Evolutionary conservation across 2,113 vertebrate species (phyloP).

Genomic region (Grallaria varia): DNA sequence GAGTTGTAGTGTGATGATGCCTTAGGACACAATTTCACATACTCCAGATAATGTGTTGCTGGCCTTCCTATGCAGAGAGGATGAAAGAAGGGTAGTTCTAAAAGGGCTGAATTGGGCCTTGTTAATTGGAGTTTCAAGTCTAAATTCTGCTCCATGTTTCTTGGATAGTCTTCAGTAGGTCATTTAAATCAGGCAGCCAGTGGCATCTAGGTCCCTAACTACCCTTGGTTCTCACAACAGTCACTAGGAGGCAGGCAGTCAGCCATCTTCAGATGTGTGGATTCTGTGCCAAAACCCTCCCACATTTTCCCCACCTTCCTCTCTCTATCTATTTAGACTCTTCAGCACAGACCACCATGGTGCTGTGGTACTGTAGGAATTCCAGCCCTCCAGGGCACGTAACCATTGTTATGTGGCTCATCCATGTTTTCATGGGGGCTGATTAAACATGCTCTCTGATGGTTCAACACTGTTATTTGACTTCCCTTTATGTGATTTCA

Average conservation of each 20-base stretch:
- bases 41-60: not conserved
- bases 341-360: not conserved
- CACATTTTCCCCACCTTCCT: not conserved
- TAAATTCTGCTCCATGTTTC: not conserved
- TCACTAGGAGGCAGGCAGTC: not conserved
- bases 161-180: not conserved
- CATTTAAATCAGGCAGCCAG: not conserved
- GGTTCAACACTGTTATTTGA: not conserved
- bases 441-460: not conserved
- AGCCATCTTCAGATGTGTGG: not conserved
- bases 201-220: not conserved
- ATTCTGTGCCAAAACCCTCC: not conserved
- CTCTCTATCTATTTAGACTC: not conserved
- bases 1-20: not conserved
- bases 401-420: not conserved
- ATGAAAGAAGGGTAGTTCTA: not conserved
- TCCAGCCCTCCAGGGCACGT: not conserved
- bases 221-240: not conserved
- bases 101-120: not conserved
- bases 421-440: accelerated
- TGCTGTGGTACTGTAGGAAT: not conserved
- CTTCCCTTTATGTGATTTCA: not conserved
- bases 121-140: not conserved
- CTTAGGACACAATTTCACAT: not conserved
- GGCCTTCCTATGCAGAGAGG: not conserved